Conservation (phyloP, 2,113 vertebrate genomes). For the Dinomys branickii region DNA sequence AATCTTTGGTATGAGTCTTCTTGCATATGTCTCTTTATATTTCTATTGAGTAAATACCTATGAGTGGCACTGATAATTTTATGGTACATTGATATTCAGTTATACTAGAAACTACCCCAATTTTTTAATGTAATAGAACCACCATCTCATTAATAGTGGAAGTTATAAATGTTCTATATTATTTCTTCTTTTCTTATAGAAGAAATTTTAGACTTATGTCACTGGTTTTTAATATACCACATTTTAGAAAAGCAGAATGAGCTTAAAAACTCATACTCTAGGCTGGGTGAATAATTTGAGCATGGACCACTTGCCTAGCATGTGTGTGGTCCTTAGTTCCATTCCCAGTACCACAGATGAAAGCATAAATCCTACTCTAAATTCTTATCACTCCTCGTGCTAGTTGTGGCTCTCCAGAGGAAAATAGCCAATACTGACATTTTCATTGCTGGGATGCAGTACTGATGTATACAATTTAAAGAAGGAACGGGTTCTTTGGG, state of each 20-base stretch:
- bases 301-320: neutral
- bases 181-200: slow-evolving; percentile 28
- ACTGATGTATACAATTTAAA: neutral
- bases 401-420: neutral
- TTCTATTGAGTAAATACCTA: neutral
- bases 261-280: neutral
- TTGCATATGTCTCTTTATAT: neutral
- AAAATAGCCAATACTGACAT: neutral
- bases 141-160: neutral
- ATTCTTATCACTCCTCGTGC: neutral
- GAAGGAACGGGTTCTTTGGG: neutral
- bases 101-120: neutral
- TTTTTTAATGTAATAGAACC: neutral
- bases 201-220: slow-evolving; percentile 23
- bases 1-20: neutral
- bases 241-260: slow-evolving; percentile 26
- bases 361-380: neutral
- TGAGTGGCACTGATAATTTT: neutral
- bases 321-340: neutral
- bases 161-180: neutral
- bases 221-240: neutral
- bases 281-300: neutral
- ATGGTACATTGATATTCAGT: neutral
- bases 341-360: neutral
- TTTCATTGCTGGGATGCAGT: neutral